Conservation (phyloP, 2,888 invertebrate genomes). For the Harpagoxenus sublaevis region DNA sequence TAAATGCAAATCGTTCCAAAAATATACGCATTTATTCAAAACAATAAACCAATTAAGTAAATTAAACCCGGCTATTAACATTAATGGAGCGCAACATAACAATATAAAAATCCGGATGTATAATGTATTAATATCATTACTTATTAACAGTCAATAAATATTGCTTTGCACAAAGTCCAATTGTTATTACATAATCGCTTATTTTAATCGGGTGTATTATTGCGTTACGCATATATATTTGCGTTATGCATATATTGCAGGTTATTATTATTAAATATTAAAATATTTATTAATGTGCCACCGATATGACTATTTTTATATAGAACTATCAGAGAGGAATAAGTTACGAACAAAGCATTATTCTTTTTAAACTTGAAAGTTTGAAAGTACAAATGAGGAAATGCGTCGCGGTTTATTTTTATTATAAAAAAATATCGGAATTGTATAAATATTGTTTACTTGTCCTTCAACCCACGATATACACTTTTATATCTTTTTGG, state of each 20-base stretch:
- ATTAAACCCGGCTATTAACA: slow-evolving; percentile 18
- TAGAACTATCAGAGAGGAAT: background rate
- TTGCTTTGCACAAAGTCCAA: slow-evolving; percentile 37
- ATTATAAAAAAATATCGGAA: background rate
- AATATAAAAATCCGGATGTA: slow-evolving; percentile 29
- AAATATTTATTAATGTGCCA: background rate
- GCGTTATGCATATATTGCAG: background rate
- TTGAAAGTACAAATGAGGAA: background rate
- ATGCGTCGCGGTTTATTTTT: background rate
- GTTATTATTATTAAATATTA: slow-evolving; percentile 20
- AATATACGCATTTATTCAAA: background rate
- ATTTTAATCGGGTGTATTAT: slow-evolving; percentile 1
- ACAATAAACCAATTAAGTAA: slow-evolving; percentile 11
- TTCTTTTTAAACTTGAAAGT: background rate
- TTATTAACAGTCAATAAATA: slow-evolving; percentile 63
- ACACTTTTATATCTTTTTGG: slow-evolving; percentile 39
- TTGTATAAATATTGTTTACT: slow-evolving; percentile 24
- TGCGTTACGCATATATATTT: background rate
- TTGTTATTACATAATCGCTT: slow-evolving; percentile 52
- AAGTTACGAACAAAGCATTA: background rate
- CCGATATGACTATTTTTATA: background rate
- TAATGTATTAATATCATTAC: slow-evolving; percentile 42
- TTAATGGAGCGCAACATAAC: slow-evolving; percentile 25
- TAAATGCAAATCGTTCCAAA: background rate
- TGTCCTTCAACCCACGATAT: slow-evolving; percentile 36